These are phyloP conservation scores for Caerostris darwini DNA, from an alignment of 1,140 invertebrate genomes.

Conservation along the genomic window DNA sequence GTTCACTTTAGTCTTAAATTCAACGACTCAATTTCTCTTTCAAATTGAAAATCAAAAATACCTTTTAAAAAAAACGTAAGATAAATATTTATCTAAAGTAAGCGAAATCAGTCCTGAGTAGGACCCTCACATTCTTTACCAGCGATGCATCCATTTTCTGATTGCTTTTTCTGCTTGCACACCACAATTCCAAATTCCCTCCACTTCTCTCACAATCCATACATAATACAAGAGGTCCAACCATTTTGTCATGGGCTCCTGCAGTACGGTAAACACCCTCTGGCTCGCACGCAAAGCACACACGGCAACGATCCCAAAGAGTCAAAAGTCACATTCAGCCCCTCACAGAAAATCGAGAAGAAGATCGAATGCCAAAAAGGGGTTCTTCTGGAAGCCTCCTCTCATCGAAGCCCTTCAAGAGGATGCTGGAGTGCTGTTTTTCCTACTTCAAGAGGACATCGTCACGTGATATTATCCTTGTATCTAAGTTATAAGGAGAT, in stretches of 20 bases:
- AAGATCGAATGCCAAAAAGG: neutral
- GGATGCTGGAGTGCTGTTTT: conserved; percentile 49
- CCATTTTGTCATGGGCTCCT: neutral
- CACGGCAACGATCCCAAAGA: neutral
- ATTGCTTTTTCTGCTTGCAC: too few relatives aligned
- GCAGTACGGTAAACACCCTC: neutral
- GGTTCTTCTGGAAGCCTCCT: conserved; percentile 3
- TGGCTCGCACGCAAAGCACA: neutral
- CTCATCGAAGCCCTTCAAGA: conserved; percentile 1
- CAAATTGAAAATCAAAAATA: too few relatives aligned
- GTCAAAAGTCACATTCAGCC: neutral
- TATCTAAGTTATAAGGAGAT: neutral
- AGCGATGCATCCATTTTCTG: too few relatives aligned
- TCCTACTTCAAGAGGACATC: neutral
- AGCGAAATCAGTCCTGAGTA: too few relatives aligned
- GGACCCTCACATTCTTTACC: too few relatives aligned
- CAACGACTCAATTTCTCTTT: too few relatives aligned
- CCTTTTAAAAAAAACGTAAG: too few relatives aligned
- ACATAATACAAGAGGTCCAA: neutral
- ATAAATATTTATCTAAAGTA: too few relatives aligned
- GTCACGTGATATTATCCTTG: conserved; percentile 6
- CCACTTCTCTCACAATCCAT: neutral
- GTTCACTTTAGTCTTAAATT: too few relatives aligned
- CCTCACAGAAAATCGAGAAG: neutral
- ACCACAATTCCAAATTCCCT: neutral